These are phyloP conservation scores for Delphinapterus leucas DNA, from an alignment of 2,113 vertebrate species.

Conservation along the genomic window DNA sequence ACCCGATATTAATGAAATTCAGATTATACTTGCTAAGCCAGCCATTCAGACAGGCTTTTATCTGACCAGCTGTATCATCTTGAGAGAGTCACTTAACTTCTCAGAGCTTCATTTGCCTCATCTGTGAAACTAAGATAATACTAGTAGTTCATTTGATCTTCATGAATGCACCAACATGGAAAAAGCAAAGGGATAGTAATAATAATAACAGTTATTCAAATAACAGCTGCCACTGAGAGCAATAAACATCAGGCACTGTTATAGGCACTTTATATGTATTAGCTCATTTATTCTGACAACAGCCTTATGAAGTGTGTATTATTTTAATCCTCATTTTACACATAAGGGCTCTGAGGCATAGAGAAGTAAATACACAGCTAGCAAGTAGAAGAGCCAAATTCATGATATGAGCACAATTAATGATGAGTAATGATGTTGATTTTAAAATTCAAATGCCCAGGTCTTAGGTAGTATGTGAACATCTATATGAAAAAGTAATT, in stretches of 20 bases:
- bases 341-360: background rate
- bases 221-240: background rate
- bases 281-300: too few relatives aligned
- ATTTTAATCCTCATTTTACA: too few relatives aligned
- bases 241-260: background rate
- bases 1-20: background rate
- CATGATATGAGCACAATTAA: background rate
- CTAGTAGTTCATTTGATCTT: constrained; percentile 3
- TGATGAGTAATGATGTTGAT: background rate
- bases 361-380: background rate
- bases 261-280: too few relatives aligned
- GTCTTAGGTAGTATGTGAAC: background rate
- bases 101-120: too few relatives aligned
- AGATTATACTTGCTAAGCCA: background rate
- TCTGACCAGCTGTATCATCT: background rate
- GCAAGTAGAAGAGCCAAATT: background rate
- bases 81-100: background rate
- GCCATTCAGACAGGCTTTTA: background rate
- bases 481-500: background rate
- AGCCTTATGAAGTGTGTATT: too few relatives aligned
- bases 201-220: background rate
- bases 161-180: background rate
- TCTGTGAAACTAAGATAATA: background rate
- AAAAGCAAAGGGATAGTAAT: background rate
- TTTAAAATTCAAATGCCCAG: constrained; percentile 14